Conservation (phyloP, 2,113 vertebrate species). For the Lutjanus erythropterus region DNA sequence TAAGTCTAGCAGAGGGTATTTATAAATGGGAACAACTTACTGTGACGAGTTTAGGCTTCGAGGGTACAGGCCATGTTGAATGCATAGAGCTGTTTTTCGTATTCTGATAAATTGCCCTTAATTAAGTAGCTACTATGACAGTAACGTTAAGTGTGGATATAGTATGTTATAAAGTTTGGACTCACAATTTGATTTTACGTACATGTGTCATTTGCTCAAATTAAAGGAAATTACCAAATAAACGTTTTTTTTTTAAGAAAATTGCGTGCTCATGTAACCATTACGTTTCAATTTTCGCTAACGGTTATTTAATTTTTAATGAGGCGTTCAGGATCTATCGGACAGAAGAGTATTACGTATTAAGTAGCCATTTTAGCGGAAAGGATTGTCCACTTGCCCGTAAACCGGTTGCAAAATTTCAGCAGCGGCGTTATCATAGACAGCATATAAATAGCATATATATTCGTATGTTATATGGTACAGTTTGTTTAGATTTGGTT, state of each 20-base stretch:
- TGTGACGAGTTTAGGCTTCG: neutral
- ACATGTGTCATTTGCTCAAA: neutral
- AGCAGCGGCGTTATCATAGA: fast-evolving
- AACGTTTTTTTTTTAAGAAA: neutral
- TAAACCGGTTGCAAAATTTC: neutral
- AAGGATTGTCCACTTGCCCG: neutral
- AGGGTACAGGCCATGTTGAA: neutral
- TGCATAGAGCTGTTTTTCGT: fast-evolving
- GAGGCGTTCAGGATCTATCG: neutral
- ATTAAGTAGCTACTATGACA: neutral
- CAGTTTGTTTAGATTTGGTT: too few species aligned
- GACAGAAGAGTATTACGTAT: neutral
- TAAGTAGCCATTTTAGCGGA: neutral
- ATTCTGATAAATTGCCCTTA: neutral
- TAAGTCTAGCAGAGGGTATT: constrained; percentile 7
- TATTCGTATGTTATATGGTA: too few species aligned
- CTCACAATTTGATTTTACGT: fast-evolving
- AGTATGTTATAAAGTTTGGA: too few species aligned
- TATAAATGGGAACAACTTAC: neutral
- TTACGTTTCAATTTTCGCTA: neutral
- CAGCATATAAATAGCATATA: neutral
- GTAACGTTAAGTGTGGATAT: neutral
- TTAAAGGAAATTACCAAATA: neutral
- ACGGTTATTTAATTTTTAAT: neutral
- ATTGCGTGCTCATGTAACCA: fast-evolving